Percentiles rank a stretch among this genome's conserved stretches.
These are phyloP conservation scores for fruit fly (Drosophila melanogaster) DNA, from an alignment of 1,140 invertebrate species.

Conservation along the genomic window Release_6_plus_ISO1_MT NT_033777.3:18591001-18591500, in stretches of 20 bases:
- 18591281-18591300: neutral
- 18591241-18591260: no score
- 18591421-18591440: neutral
- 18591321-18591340: neutral
- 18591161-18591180: constrained; percentile 51
- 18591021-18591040: neutral
- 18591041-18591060: neutral
- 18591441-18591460: no score
- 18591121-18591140: constrained; percentile 63
- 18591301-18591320: neutral
- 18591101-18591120: constrained; percentile 31
- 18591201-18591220: neutral
- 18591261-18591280: neutral
- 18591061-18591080: neutral
- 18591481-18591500: neutral
- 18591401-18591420: neutral
- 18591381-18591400: neutral
- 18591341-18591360: neutral
- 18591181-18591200: constrained; percentile 52
- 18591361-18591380: constrained; percentile 6
- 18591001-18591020: neutral
- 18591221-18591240: constrained; percentile 13
- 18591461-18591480: no score
- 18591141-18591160: constrained; percentile 64
- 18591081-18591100: neutral